Conservation (phyloP, 1,140 invertebrate species). For the Nasonia vitripennis region DNA sequence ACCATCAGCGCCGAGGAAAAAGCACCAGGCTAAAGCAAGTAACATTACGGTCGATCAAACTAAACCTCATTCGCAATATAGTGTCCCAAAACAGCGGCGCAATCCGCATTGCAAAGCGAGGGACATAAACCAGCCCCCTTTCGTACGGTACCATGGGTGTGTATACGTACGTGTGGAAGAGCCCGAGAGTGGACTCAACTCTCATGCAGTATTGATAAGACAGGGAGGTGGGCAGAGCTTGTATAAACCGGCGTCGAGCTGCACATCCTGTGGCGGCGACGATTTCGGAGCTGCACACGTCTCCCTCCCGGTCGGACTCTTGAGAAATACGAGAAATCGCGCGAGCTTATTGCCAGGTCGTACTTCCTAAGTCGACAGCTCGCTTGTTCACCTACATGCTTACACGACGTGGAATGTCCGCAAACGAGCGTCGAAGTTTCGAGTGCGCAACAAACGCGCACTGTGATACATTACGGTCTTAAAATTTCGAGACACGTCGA, state of each 20-base stretch:
- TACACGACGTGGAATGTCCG: too few species aligned
- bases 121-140: conserved; percentile 24
- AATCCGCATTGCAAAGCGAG: conserved; percentile 42
- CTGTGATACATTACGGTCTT: too few species aligned
- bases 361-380: background rate
- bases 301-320: background rate
- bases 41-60: conserved; percentile 45
- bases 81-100: conserved; percentile 19
- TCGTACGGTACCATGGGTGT: background rate
- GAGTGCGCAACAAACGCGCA: too few species aligned
- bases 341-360: background rate
- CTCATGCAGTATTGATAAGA: conserved; percentile 41
- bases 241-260: conserved; percentile 2
- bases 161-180: background rate
- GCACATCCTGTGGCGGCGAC: conserved; percentile 35
- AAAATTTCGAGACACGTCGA: too few species aligned
- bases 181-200: background rate
- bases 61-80: conserved; percentile 32
- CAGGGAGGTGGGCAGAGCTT: background rate
- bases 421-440: background rate
- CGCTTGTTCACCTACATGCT: too few species aligned
- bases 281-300: background rate
- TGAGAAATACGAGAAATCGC: background rate
- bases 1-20: too few species aligned
- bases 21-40: background rate